Conservation (phyloP, 1,140 invertebrate species). For the Nebria ingens region DNA sequence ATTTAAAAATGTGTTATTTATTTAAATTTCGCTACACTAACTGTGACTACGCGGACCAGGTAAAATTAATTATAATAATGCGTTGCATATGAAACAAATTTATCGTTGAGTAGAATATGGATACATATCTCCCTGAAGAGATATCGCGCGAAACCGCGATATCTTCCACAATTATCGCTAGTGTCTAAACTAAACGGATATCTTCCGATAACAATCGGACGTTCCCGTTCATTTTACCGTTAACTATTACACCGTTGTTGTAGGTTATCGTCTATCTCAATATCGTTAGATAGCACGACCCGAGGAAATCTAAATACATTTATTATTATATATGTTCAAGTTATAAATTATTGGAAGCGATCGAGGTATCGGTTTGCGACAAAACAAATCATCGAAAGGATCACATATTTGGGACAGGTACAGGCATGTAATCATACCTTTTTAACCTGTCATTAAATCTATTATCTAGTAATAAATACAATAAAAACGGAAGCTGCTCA, state of each 20-base stretch:
- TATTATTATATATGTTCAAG: background rate
- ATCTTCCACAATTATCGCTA: background rate
- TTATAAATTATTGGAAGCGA: background rate
- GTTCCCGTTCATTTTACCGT: background rate
- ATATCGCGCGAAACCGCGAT: background rate
- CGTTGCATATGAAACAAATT: background rate
- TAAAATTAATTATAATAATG: conserved; percentile 1
- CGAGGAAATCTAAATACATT: background rate
- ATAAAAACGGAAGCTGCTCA: background rate
- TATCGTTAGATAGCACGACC: background rate
- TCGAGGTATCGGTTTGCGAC: too few species aligned
- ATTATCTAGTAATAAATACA: conserved; percentile 9
- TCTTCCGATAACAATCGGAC: background rate
- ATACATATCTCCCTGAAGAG: background rate
- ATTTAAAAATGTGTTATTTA: too few species aligned
- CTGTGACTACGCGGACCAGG: too few species aligned
- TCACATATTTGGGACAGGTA: background rate
- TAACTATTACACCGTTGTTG: background rate
- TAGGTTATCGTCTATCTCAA: background rate
- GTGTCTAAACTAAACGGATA: background rate
- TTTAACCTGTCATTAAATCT: conserved; percentile 1
- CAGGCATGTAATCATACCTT: conserved; percentile 1
- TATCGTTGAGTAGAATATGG: too few species aligned
- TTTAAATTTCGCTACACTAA: too few species aligned
- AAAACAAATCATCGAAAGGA: background rate